A percentile compares a stretch with the other conserved stretches of the same genome.
Evolutionary conservation across 2,797 vertebrate genomes (phyloP).

Genomic region (Macroramphosus scolopax): DNA sequence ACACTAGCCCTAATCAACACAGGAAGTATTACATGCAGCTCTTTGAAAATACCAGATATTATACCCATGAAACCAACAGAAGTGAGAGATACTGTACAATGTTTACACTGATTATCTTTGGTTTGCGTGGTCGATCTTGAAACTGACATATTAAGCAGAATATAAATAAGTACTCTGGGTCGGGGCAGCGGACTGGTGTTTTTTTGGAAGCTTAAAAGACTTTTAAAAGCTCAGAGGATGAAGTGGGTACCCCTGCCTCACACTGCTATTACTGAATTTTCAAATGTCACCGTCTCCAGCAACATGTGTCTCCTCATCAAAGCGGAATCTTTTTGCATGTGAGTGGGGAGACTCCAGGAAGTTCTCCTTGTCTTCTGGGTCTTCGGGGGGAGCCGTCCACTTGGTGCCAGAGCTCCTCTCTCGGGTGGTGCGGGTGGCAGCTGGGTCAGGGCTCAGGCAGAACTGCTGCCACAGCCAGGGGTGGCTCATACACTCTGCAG

Average conservation of each 20-base stretch:
- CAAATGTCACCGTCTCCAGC: slow-evolving; percentile 63
- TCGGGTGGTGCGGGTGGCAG: slow-evolving; percentile 44
- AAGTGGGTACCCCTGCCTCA: not conserved
- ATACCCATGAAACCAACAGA: too few relatives aligned
- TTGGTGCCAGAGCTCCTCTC: slow-evolving; percentile 78
- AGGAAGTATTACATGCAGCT: too few relatives aligned
- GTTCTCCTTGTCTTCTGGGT: slow-evolving; percentile 92
- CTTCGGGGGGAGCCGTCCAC: slow-evolving; percentile 74
- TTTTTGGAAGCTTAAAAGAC: slow-evolving; percentile 49
- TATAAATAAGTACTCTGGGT: slow-evolving; percentile 33
- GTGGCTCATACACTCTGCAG: slow-evolving; percentile 88
- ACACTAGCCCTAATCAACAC: too few relatives aligned
- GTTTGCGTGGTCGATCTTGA: slow-evolving; percentile 45
- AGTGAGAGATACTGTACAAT: too few relatives aligned
- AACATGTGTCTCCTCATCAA: slow-evolving; percentile 71
- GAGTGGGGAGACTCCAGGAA: slow-evolving; percentile 82
- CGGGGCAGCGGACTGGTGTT: too few relatives aligned
- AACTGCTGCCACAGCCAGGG: slow-evolving; percentile 88
- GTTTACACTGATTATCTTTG: slow-evolving; percentile 80
- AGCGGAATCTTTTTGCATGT: slow-evolving; percentile 85
- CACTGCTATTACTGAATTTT: slow-evolving; percentile 12
- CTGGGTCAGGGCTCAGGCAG: slow-evolving; percentile 65
- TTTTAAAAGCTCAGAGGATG: slow-evolving; percentile 51
- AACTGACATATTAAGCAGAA: too few relatives aligned
- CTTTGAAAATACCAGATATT: too few relatives aligned